Percentiles rank a stretch among this genome's conserved stretches.
These are phyloP conservation scores for Gallinago stenura DNA, from an alignment of 2,797 vertebrate genomes.

Conservation along the genomic window DNA sequence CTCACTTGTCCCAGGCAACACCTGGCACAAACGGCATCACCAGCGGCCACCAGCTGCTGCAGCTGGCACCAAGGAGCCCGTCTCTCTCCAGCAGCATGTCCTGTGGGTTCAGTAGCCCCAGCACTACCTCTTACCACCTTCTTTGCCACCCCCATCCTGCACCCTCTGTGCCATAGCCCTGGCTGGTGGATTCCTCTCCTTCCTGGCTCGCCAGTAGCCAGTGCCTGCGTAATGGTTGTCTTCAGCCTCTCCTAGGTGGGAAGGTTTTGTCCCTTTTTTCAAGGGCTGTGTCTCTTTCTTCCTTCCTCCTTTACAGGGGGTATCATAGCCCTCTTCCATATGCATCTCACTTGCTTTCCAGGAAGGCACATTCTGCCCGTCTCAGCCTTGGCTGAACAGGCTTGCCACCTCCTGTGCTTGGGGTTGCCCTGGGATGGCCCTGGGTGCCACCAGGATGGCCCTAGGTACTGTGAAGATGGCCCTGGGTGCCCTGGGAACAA, in stretches of 20 bases:
- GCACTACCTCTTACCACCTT: not conserved
- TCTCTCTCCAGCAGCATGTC: fast-evolving
- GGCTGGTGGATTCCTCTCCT: not conserved
- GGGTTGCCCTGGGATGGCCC: not conserved
- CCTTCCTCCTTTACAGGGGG: not conserved
- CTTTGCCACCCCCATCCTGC: not conserved
- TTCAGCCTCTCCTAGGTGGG: not conserved
- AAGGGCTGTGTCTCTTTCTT: not conserved
- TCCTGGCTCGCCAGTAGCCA: not conserved
- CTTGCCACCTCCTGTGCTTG: not conserved
- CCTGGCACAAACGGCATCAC: not conserved
- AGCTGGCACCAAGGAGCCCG: not conserved
- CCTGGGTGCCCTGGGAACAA: too few species aligned
- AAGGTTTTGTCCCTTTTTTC: not conserved
- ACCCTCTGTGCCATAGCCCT: not conserved
- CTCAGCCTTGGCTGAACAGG: not conserved
- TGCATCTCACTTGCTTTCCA: not conserved
- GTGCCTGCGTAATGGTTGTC: not conserved
- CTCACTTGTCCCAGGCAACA: fast-evolving
- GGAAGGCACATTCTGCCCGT: not conserved
- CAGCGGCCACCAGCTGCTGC: not conserved
- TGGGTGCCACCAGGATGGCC: not conserved
- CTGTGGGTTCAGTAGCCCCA: not conserved
- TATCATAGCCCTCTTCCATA: fast-evolving
- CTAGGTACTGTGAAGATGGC: not conserved